These are phyloP conservation scores for Cryptus viduatorius DNA, from an alignment of 2,888 invertebrate genomes.

Conservation along the genomic window DNA sequence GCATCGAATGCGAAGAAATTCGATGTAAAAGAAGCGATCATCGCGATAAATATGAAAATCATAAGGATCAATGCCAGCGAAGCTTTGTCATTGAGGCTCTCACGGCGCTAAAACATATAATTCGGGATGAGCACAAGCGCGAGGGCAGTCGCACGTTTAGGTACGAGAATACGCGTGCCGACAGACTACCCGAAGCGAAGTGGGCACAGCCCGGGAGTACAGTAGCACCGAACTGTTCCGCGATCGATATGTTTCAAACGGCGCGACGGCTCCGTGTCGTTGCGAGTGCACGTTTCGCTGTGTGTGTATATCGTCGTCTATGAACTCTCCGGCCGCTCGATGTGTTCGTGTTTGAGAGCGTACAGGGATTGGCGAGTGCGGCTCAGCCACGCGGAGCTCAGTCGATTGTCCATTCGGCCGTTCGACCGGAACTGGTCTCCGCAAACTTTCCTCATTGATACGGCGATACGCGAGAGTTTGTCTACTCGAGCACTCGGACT, in stretches of 20 bases:
- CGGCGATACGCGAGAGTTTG: not conserved
- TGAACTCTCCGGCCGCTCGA: not conserved
- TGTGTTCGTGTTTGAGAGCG: not conserved
- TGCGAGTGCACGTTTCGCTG: conserved; percentile 3
- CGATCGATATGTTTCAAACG: conserved; percentile 58
- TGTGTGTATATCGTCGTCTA: not conserved
- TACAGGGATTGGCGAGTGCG: not conserved
- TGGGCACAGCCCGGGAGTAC: conserved; percentile 34
- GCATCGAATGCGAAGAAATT: not conserved
- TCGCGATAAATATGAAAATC: not conserved
- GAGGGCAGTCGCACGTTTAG: conserved; percentile 36
- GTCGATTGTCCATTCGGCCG: conserved; percentile 30
- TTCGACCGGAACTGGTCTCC: conserved; percentile 8
- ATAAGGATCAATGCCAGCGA: not conserved
- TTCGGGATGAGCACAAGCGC: conserved; percentile 7
- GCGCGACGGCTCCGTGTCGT: conserved; percentile 31
- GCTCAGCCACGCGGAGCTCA: conserved; percentile 15
- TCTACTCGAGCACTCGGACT: not conserved
- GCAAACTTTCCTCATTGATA: conserved; percentile 18
- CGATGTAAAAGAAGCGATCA: not conserved
- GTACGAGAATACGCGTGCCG: conserved; percentile 18
- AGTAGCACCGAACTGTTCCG: conserved; percentile 18
- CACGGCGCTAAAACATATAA: not conserved
- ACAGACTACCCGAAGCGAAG: conserved; percentile 8
- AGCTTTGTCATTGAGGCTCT: not conserved